Evolutionary conservation across 1,140 invertebrate species (phyloP).

Genomic region (Trachelipus rathkii): DNA sequence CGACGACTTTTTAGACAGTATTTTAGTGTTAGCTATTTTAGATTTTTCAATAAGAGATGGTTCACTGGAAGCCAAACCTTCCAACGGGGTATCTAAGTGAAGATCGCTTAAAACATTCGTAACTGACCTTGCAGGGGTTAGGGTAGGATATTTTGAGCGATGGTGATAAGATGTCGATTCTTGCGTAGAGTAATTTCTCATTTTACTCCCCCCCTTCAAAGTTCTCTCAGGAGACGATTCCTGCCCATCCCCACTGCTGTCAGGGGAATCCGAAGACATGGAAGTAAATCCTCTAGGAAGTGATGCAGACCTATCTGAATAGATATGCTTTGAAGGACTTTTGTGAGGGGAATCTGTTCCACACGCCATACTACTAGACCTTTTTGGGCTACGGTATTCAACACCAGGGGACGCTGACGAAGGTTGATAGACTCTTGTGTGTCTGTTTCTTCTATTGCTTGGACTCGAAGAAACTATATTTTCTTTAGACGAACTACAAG

Average conservation of each 20-base stretch:
- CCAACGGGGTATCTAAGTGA: neutral
- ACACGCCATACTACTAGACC: conserved; percentile 23
- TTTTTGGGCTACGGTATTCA: conserved; percentile 20
- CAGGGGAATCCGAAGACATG: conserved; percentile 28
- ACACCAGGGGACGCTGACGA: neutral
- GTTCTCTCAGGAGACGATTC: conserved; percentile 5
- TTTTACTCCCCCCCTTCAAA: neutral
- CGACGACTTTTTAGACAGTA: conserved; percentile 12
- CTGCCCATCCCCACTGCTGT: conserved; percentile 9
- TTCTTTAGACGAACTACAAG: conserved; percentile 28
- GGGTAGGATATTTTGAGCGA: conserved; percentile 21
- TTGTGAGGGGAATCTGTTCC: neutral
- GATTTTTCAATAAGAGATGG: conserved; percentile 32
- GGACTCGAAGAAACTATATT: conserved; percentile 31
- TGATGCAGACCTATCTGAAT: conserved; percentile 26
- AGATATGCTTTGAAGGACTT: conserved; percentile 7
- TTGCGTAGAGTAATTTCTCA: neutral
- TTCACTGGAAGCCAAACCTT: conserved; percentile 31
- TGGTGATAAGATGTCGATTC: neutral
- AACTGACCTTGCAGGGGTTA: conserved; percentile 37
- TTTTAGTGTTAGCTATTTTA: neutral
- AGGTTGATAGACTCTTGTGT: neutral
- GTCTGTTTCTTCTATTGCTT: conserved; percentile 22
- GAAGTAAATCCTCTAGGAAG: conserved; percentile 33
- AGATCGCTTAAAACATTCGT: conserved; percentile 24